Conservation (phyloP, 2,888 invertebrate genomes). For the Macrophya annulata region DNA sequence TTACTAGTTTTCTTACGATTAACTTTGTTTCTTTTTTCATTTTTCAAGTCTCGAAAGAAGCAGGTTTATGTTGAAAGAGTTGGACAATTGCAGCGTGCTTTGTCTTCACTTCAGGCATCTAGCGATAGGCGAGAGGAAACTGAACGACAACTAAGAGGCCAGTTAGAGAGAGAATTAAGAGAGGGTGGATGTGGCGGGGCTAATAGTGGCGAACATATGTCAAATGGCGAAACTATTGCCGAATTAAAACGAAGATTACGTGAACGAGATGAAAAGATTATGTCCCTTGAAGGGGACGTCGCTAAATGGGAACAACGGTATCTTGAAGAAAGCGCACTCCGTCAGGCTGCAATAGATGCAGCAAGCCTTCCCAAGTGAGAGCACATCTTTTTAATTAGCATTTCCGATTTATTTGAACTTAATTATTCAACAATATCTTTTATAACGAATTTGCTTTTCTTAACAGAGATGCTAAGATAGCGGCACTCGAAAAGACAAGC, state of each 20-base stretch:
- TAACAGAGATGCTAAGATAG: slow-evolving; percentile 90
- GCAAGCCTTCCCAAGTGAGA: slow-evolving; percentile 81
- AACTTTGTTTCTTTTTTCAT: slow-evolving; percentile 51
- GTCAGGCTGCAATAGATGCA: slow-evolving; percentile 91
- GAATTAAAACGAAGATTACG: slow-evolving; percentile 85
- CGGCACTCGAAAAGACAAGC: slow-evolving; percentile 90
- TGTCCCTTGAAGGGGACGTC: slow-evolving; percentile 89
- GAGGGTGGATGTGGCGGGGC: slow-evolving; percentile 76
- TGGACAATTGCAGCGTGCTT: slow-evolving; percentile 90
- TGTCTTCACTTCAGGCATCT: slow-evolving; percentile 90
- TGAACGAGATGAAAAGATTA: slow-evolving; percentile 87
- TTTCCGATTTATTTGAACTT: background rate
- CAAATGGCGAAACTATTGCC: slow-evolving; percentile 82
- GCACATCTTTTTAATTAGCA: slow-evolving; percentile 19
- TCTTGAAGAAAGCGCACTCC: slow-evolving; percentile 89
- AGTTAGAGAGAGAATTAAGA: slow-evolving; percentile 92
- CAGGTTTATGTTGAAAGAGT: slow-evolving; percentile 93
- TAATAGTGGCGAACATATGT: slow-evolving; percentile 76
- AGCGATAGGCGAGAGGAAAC: slow-evolving; percentile 93
- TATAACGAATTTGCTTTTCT: background rate
- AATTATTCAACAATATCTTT: background rate
- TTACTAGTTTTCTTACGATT: background rate
- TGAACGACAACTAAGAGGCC: slow-evolving; percentile 91
- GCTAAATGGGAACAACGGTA: slow-evolving; percentile 94
- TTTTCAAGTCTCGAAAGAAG: slow-evolving; percentile 88